Evolutionary conservation across 2,888 invertebrate species (phyloP).

Genomic region (Cheilosia pagana): DNA sequence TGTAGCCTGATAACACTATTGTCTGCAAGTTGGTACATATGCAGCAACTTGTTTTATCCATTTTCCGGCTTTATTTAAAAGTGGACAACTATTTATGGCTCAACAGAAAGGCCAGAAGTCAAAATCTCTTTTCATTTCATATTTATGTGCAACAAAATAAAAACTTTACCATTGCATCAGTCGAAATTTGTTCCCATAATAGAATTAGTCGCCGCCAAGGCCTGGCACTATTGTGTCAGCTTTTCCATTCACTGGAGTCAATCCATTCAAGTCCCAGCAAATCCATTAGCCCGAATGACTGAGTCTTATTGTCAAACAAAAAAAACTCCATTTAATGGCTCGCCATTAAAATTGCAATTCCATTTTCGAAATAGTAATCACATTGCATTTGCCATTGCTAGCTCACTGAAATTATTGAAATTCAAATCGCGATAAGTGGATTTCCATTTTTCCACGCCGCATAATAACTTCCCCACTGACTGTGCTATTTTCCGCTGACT

Average conservation of each 20-base stretch:
- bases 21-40: too few species aligned
- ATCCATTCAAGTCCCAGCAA: conserved; percentile 2
- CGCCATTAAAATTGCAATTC: conserved; percentile 25
- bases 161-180: too few species aligned
- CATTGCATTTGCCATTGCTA: conserved; percentile 26
- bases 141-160: too few species aligned
- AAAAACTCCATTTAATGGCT: neutral
- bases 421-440: conserved; percentile 36
- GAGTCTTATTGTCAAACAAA: neutral
- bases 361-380: conserved; percentile 35
- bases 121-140: too few species aligned
- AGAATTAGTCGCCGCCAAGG: neutral
- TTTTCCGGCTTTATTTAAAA: too few species aligned
- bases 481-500: conserved; percentile 15
- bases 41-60: too few species aligned
- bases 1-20: too few species aligned
- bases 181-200: neutral
- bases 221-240: too few species aligned
- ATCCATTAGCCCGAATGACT: conserved; percentile 26
- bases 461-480: conserved; percentile 31
- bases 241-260: neutral
- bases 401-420: conserved; percentile 7
- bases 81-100: too few species aligned
- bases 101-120: too few species aligned
- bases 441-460: conserved; percentile 41